Conservation (phyloP, 2,113 vertebrate species). For the Bubalus kerabau region DNA sequence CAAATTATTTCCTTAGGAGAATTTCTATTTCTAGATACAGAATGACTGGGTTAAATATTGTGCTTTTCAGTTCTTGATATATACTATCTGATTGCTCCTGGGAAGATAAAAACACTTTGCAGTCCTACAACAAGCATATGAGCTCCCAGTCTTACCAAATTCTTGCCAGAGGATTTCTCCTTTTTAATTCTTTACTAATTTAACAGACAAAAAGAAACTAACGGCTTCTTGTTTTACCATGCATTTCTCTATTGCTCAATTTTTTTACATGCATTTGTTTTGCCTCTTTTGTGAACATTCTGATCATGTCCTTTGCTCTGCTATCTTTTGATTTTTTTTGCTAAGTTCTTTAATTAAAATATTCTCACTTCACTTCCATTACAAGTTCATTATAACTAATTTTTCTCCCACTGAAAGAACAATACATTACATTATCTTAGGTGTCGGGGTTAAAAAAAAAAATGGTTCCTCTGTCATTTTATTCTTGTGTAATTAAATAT, state of each 20-base stretch:
- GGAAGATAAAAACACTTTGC: not conserved
- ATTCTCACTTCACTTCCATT: constrained; percentile 23
- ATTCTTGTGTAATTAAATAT: constrained; percentile 15
- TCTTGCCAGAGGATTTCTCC: not conserved
- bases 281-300: not conserved
- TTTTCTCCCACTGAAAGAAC: constrained; percentile 13
- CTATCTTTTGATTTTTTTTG: not conserved
- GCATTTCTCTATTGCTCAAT: not conserved
- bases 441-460: constrained; percentile 18
- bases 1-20: not conserved
- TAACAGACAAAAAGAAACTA: not conserved
- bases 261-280: not conserved
- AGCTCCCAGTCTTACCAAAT: not conserved
- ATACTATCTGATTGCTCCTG: not conserved
- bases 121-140: not conserved
- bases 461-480: constrained; percentile 31
- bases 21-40: not conserved
- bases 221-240: not conserved
- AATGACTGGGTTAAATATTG: not conserved
- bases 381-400: constrained; percentile 12
- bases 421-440: not conserved
- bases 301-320: not conserved
- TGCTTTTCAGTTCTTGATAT: not conserved
- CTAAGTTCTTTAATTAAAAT: constrained; percentile 40
- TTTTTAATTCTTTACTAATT: constrained; percentile 12